phyloP scores from a whole-genome alignment of 2,888 invertebrate species.

The Acleris emargana region DNA sequence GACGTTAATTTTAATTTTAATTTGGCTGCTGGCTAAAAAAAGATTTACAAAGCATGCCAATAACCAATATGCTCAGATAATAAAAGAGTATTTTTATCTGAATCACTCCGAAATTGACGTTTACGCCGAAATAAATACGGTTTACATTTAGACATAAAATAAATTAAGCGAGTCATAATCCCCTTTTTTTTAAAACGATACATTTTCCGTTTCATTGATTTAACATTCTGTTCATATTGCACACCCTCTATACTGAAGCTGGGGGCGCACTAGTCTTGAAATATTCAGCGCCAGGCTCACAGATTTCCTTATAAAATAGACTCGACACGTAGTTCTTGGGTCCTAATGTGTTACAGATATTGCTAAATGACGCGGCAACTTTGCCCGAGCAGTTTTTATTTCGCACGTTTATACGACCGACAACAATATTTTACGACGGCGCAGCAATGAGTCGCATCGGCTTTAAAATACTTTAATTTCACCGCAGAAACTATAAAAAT shows the following conservation, averaged over 20 bases:
- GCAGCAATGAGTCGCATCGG: constrained; percentile 73
- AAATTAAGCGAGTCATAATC: constrained; percentile 6
- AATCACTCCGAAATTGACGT: constrained; percentile 9
- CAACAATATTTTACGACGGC: constrained; percentile 78
- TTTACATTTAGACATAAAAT: constrained; percentile 10
- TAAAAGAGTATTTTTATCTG: not conserved
- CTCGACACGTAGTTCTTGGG: too few species aligned
- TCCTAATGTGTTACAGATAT: constrained; percentile 41
- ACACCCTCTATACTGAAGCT: constrained; percentile 13
- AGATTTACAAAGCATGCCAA: too few species aligned
- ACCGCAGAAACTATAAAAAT: constrained; percentile 80
- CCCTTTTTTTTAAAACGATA: not conserved
- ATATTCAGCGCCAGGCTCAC: not conserved
- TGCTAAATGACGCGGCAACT: constrained; percentile 66
- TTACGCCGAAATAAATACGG: constrained; percentile 15
- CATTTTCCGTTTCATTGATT: not conserved
- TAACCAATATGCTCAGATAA: not conserved
- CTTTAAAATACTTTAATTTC: constrained; percentile 82
- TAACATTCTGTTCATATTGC: not conserved
- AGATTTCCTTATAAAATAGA: too few species aligned
- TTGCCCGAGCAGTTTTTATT: constrained; percentile 75
- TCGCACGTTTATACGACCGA: constrained; percentile 71
- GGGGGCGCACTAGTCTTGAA: not conserved
- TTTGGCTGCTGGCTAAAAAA: too few species aligned
- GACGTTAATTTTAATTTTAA: too few species aligned